A percentile compares a stretch with the other conserved stretches of the same genome.
Evolutionary conservation across 2,888 invertebrate species (phyloP).

Genomic region (Geotrupes spiniger): DNA sequence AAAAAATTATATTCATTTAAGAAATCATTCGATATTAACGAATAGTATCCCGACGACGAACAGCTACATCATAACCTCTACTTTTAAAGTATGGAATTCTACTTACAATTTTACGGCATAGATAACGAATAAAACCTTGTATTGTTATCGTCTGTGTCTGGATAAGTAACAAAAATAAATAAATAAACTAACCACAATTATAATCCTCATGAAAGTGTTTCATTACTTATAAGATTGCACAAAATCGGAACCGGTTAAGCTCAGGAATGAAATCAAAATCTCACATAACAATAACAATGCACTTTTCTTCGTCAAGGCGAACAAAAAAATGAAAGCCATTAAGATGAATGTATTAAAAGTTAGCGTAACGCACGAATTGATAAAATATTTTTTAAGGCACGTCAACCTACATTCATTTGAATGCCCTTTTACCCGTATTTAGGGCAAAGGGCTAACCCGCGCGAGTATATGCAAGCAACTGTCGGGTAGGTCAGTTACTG

Average conservation of each 20-base stretch:
- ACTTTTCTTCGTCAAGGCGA: slow-evolving; percentile 7
- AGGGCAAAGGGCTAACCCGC: slow-evolving; percentile 45
- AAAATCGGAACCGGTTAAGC: slow-evolving; percentile 5
- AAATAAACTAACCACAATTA: slow-evolving; percentile 37
- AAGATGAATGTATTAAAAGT: slow-evolving; percentile 9
- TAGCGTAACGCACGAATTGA: slow-evolving; percentile 2
- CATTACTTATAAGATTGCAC: slow-evolving; percentile 33
- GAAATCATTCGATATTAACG: too few species aligned
- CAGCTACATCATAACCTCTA: slow-evolving; percentile 8
- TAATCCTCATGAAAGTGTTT: slow-evolving; percentile 43
- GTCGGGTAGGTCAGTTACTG: slow-evolving; percentile 51
- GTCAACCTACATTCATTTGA: slow-evolving; percentile 37
- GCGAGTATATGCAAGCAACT: slow-evolving; percentile 47
- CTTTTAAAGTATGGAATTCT: slow-evolving; percentile 27
- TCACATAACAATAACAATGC: slow-evolving; percentile 2
- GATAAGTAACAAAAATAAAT: slow-evolving; percentile 22
- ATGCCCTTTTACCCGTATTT: slow-evolving; percentile 44
- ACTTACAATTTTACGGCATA: slow-evolving; percentile 24
- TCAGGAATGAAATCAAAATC: slow-evolving; percentile 1
- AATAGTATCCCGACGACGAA: too few species aligned
- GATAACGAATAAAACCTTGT: slow-evolving; percentile 12
- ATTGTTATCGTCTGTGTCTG: too few species aligned
- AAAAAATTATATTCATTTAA: too few species aligned
- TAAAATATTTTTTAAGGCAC: slow-evolving; percentile 24
- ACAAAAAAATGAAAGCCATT: slow-evolving; percentile 15